Percentiles rank a stretch among this genome's conserved stretches.
phyloP scores from a whole-genome alignment of 2,797 vertebrate species.

The Enteromius anoplus region DNA sequence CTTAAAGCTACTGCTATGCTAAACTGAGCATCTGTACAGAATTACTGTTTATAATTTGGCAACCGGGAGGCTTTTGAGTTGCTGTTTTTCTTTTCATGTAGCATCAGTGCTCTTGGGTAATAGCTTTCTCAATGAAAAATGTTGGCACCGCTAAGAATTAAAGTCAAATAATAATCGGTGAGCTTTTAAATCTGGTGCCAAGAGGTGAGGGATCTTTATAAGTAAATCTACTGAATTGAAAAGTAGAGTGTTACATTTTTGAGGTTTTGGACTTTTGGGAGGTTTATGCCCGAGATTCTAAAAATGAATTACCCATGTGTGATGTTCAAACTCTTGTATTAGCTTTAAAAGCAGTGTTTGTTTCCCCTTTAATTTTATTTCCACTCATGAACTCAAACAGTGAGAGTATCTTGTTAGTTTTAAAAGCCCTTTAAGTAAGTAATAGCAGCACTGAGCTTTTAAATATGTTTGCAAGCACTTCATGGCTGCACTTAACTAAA shows the following conservation, averaged over 20 bases:
- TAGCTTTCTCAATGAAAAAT: constrained; percentile 21
- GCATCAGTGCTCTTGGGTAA: neutral
- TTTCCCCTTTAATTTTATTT: neutral
- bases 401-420: constrained; percentile 19
- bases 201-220: constrained; percentile 14
- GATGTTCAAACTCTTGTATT: constrained; percentile 19
- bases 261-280: neutral
- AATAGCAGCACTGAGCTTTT: constrained; percentile 14
- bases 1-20: constrained; percentile 30
- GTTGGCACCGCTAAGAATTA: constrained; percentile 1
- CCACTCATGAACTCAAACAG: neutral
- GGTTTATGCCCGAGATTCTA: neutral
- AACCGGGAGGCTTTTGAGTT: neutral
- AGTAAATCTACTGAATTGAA: neutral
- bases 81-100: neutral
- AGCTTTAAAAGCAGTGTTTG: constrained; percentile 31
- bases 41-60: constrained; percentile 23
- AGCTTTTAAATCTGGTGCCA: constrained; percentile 27
- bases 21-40: constrained; percentile 42
- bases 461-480: constrained; percentile 2
- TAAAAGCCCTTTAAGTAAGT: constrained; percentile 19
- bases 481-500: constrained; percentile 12
- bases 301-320: constrained; percentile 16
- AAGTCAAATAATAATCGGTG: constrained; percentile 10
- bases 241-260: neutral